phyloP scores from a whole-genome alignment of 1,140 invertebrate species.

The Chionoecetes opilio region DNA sequence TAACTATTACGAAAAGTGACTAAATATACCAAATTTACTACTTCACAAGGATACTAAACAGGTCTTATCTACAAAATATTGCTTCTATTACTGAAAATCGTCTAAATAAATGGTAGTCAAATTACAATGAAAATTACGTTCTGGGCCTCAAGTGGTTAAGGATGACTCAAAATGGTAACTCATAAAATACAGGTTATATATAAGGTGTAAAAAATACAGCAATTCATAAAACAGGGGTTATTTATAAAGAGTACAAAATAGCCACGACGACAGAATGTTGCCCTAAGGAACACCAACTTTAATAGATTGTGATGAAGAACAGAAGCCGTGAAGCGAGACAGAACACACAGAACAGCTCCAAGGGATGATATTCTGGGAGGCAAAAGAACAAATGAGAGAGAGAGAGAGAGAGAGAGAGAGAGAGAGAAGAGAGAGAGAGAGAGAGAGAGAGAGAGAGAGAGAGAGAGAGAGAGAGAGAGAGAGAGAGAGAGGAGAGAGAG shows the following conservation, averaged over 20 bases:
- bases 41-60: no score
- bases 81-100: no score
- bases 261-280: not conserved
- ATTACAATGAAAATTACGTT: no score
- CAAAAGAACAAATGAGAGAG: not conserved
- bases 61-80: no score
- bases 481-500: not conserved
- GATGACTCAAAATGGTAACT: no score
- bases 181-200: no score
- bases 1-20: no score
- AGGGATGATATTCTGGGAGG: not conserved
- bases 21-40: no score
- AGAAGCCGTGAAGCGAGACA: not conserved
- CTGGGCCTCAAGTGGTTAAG: no score
- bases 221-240: not conserved
- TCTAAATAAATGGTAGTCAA: no score
- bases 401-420: not conserved
- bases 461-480: not conserved
- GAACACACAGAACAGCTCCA: not conserved
- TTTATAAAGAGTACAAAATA: not conserved
- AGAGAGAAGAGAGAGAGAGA: no score
- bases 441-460: not conserved
- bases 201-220: not conserved
- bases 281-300: not conserved
- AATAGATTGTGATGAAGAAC: not conserved